Evolutionary conservation across 1,140 invertebrate genomes (phyloP), one percentile per base, ranked within the genome.

Genomic region (Elymnias hypermnestra): DNA sequence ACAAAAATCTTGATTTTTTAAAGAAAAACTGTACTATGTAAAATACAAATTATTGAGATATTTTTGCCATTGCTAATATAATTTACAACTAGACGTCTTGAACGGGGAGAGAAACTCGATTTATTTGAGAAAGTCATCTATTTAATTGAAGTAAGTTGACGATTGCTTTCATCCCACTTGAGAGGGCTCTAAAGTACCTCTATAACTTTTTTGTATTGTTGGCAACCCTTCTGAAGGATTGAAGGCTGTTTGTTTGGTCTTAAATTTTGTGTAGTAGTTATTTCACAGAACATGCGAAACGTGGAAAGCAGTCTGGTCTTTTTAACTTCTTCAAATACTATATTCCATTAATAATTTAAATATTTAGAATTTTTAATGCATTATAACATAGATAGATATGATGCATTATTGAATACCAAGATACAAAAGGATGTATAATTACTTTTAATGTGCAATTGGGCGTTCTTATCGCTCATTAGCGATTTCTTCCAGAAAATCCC

Each of bases 121-220:
- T 22, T 22, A 22, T 22, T 22, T 22, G 0, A 15, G 31, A 33
- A 17, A 33, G 31, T 33, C 31, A 33, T 33, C 31, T 33, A 3
- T 15, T 15, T 33, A 33, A 33, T 33, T 33, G 31, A 33, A 33
- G 15, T 15, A 17, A 33, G 13, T 33, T 10, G 31, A 10, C 13
- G 15, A 33, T 18, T 33, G 31, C 31, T 33, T 33, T 33, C 13
- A 33, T 8, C 14, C 6, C 14, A 15, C 43, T 42, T 63, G 44
- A 48, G 45, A 52, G 50, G 42, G 41, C 35, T 57, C 41, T 40
- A 41, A 54, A 57, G 54, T 54, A 40, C 39, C 46, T 29, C 42
- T 36, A 53, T 60, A 64, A 64, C 31, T 52, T 68, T 65, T 63
- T 60, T 66, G 54, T 57, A 59, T 62, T 63, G 58, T 58, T 48